Conservation (phyloP, 2,888 invertebrate species). For the Gryllus longicercus region DNA sequence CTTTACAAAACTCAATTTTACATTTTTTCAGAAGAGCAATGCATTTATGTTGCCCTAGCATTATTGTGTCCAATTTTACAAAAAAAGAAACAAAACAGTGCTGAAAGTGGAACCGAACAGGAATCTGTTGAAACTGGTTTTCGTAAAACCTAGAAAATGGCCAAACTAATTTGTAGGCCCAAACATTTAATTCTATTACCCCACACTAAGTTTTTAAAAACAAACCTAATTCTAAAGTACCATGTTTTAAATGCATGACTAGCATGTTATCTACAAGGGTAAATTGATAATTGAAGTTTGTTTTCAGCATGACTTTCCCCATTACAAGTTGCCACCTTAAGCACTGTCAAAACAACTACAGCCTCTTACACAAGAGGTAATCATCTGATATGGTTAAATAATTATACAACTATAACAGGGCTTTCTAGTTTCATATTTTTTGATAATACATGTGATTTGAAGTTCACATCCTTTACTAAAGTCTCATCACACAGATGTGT, state of each 20-base stretch:
- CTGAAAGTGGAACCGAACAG: neutral
- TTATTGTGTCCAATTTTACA: neutral
- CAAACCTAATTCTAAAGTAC: neutral
- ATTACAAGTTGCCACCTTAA: constrained; percentile 2
- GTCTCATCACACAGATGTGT: constrained; percentile 17
- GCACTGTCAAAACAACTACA: constrained; percentile 17
- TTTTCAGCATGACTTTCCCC: neutral
- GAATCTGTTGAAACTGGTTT: no score
- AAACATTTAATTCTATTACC: neutral
- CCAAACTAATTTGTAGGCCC: neutral
- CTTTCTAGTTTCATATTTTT: neutral
- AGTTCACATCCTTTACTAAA: constrained; percentile 21
- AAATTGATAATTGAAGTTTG: neutral
- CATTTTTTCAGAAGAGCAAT: neutral
- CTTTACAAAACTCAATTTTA: neutral
- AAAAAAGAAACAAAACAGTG: neutral
- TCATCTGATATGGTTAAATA: neutral
- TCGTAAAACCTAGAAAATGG: no score
- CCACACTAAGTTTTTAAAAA: neutral
- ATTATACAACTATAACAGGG: constrained; percentile 5
- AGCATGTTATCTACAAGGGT: neutral
- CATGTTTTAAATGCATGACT: neutral
- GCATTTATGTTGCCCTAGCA: neutral
- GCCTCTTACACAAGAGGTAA: neutral
- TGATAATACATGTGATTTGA: neutral